Evolutionary conservation across 2,888 invertebrate genomes (phyloP), one percentile per base, ranked within the genome.

Genomic region (Odiellus spinosus): DNA sequence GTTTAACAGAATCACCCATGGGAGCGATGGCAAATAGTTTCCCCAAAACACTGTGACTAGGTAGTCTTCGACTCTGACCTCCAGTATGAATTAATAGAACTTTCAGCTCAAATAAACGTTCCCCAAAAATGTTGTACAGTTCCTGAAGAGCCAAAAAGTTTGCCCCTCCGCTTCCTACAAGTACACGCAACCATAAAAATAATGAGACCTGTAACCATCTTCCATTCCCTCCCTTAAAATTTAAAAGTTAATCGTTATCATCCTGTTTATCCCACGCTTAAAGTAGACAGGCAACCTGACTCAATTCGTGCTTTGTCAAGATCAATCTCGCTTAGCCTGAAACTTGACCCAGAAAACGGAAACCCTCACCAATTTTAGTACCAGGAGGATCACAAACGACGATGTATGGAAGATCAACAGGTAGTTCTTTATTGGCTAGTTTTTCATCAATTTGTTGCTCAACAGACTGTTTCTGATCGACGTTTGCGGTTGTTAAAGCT

Each of bases 51-150:
- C 64, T 64, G 18, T 66, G 61, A 49, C 64, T 67, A 6, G 69
- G 69, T 53, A 70, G 60, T n/a, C 70, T 56, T 56, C 69, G 65
- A 50, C 70, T 69, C 55, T 64, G 63, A 2, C 70, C 70, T 11
- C 70, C 70, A 41, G 68, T 65, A 55, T 66, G 68, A 17, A 70
- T 64, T 12, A 70, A 56, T 10, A 70, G 56, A 2, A 68, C 57
- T 42, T 59, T 58, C 53, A 54, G 56, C 3, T 49, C 39, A 48
- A 54, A 59, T 41, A 68, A 50, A 15, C 55, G 51, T 5, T 57
- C 57, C 8, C 61, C 62, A 54, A 61, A 64, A 14, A 56, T 46
- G 8, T 56, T 36, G 3, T 58, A 47, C 46, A 69, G 56, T 38
- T 58, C 50, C 8, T 56, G 49, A 42, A 69, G 52, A 3, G 61